Conservation (phyloP, 2,888 invertebrate species). For the Cheilosia variabilis region DNA sequence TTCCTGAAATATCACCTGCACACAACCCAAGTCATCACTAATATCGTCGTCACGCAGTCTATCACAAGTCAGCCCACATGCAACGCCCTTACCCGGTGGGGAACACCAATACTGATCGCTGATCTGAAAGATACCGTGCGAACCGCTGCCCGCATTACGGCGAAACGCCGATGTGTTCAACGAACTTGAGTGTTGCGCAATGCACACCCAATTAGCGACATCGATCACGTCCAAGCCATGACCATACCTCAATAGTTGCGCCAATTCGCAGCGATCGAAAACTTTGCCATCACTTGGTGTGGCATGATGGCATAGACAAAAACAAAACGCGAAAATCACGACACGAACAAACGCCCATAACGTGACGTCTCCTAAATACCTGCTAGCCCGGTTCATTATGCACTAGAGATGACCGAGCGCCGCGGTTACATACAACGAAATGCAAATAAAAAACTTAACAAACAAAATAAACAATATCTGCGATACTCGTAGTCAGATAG, state of each 20-base stretch:
- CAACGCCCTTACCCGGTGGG: slow-evolving; percentile 85
- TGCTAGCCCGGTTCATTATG: slow-evolving; percentile 67
- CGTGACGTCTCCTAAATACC: slow-evolving; percentile 55
- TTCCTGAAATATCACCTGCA: slow-evolving; percentile 86
- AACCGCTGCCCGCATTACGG: slow-evolving; percentile 84
- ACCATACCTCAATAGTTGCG: slow-evolving; percentile 85
- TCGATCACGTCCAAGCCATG: slow-evolving; percentile 85
- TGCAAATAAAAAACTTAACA: slow-evolving; percentile 18
- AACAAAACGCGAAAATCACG: slow-evolving; percentile 51
- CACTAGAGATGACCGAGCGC: slow-evolving; percentile 28
- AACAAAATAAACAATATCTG: slow-evolving; percentile 16
- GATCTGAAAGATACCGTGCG: slow-evolving; percentile 90
- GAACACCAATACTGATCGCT: slow-evolving; percentile 89
- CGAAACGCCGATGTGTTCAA: slow-evolving; percentile 87
- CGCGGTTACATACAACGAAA: slow-evolving; percentile 44
- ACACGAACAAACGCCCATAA: slow-evolving; percentile 46
- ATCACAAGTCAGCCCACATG: slow-evolving; percentile 87
- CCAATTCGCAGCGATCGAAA: slow-evolving; percentile 89
- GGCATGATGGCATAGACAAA: slow-evolving; percentile 50
- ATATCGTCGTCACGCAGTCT: slow-evolving; percentile 89
- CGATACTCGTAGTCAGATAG: slow-evolving; percentile 7
- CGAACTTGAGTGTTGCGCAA: slow-evolving; percentile 87
- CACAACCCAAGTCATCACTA: slow-evolving; percentile 88
- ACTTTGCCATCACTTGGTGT: slow-evolving; percentile 82
- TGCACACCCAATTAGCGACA: slow-evolving; percentile 88